These are phyloP conservation scores for Heliconius ismenius DNA, from an alignment of 2,888 invertebrate species.

Conservation along the genomic window DNA sequence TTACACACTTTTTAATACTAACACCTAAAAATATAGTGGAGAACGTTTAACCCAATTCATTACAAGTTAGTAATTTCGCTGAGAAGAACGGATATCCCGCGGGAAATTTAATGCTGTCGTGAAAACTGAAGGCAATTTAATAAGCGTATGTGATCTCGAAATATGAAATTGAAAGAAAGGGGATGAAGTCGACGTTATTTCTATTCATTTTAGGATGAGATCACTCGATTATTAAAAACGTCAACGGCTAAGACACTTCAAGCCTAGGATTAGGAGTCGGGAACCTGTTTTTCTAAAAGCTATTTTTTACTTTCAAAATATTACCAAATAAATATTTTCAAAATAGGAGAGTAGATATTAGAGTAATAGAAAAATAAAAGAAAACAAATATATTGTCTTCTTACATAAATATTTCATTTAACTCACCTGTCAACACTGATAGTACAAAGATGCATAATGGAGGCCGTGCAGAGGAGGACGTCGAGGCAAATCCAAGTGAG, in stretches of 20 bases:
- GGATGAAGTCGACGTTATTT: not conserved
- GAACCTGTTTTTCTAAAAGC: too few species aligned
- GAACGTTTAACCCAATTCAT: constrained; percentile 21
- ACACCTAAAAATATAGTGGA: not conserved
- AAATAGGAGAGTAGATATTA: too few species aligned
- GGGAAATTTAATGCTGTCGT: constrained; percentile 42
- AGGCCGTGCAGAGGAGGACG: constrained; percentile 97
- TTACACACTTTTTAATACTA: too few species aligned
- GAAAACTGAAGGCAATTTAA: constrained; percentile 42
- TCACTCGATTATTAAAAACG: not conserved
- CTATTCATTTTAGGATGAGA: not conserved
- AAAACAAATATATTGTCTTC: not conserved
- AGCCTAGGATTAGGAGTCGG: not conserved
- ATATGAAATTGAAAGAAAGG: not conserved
- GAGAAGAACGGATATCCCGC: constrained; percentile 27
- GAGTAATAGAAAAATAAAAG: too few species aligned
- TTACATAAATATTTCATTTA: not conserved
- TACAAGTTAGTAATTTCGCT: constrained; percentile 30
- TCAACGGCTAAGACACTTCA: not conserved
- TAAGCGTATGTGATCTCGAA: constrained; percentile 33
- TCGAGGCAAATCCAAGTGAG: constrained; percentile 97
- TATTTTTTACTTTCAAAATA: too few species aligned
- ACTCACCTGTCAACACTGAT: constrained; percentile 93
- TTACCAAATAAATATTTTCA: not conserved
- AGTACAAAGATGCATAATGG: constrained; percentile 98